These are phyloP conservation scores for Ctenicera cuprea DNA, from an alignment of 2,888 invertebrate species.

Conservation along the genomic window DNA sequence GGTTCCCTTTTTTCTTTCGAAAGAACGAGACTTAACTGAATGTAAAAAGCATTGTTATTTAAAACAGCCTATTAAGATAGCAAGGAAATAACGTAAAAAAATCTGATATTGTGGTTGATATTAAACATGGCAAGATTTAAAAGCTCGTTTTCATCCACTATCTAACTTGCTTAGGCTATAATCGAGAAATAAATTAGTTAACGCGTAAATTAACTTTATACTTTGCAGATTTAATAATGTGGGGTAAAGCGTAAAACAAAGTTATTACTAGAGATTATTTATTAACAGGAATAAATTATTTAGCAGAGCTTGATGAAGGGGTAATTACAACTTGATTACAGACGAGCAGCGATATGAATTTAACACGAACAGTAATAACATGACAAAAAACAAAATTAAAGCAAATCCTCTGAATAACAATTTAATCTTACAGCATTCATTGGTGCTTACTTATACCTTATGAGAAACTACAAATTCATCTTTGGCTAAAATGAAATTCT, in stretches of 20 bases:
- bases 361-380: no score
- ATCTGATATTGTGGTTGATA: constrained; percentile 2
- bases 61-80: constrained; percentile 25
- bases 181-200: constrained; percentile 9
- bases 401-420: no score
- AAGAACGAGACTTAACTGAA: constrained; percentile 15
- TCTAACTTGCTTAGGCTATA: background rate
- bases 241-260: no score
- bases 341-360: no score
- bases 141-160: background rate
- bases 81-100: constrained; percentile 27
- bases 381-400: no score
- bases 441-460: no score
- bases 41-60: constrained; percentile 40
- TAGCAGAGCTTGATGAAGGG: background rate
- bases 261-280: background rate
- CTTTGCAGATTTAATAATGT: background rate
- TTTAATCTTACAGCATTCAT: no score
- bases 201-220: background rate
- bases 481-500: no score
- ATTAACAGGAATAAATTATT: background rate
- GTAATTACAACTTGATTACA: no score
- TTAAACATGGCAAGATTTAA: background rate
- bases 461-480: no score
- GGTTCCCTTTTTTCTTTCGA: constrained; percentile 23